These are phyloP conservation scores for Petrocephalus sullivani DNA, from an alignment of 2,797 vertebrate species.

Conservation along the genomic window DNA sequence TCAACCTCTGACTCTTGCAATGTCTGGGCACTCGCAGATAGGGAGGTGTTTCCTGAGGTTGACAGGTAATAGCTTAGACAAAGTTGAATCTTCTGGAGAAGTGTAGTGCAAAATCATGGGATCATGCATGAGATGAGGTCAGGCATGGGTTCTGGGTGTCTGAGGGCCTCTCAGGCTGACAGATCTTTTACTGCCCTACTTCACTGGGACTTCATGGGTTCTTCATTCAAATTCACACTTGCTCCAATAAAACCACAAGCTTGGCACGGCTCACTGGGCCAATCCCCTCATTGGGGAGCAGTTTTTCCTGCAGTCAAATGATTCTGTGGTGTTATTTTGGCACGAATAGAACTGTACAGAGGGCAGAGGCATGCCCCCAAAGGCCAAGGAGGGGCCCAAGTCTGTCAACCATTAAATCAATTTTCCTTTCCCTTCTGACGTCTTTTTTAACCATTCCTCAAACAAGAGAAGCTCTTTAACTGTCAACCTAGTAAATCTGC, in stretches of 20 bases:
- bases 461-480: neutral
- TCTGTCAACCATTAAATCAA: neutral
- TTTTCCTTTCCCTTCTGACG: neutral
- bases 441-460: neutral
- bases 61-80: neutral
- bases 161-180: neutral
- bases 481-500: neutral
- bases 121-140: neutral
- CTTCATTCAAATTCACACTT: neutral
- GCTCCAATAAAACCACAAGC: neutral
- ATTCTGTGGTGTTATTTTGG: neutral
- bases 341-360: neutral
- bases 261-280: neutral
- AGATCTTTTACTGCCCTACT: neutral
- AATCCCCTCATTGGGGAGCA: neutral
- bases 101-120: neutral
- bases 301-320: neutral
- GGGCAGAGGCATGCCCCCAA: neutral
- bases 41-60: neutral
- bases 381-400: neutral
- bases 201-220: neutral
- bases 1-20: no score
- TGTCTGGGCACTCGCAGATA: neutral
- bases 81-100: neutral
- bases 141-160: neutral